These are phyloP conservation scores for Myotis vivesi DNA, from an alignment of 2,797 vertebrate species.

Conservation along the genomic window DNA sequence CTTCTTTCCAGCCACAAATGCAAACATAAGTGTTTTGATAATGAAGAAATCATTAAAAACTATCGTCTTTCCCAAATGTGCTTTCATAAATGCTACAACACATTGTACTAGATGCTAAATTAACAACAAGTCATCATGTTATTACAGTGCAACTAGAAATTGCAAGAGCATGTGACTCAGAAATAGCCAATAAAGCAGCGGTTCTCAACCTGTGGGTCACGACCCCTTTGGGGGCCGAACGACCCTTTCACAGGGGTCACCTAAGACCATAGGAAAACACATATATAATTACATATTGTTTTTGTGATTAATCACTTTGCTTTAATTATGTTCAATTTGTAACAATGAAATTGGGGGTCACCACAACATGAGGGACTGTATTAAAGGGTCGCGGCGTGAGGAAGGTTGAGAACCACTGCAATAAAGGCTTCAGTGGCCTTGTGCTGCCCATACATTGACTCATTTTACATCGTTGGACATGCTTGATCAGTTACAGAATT, in stretches of 20 bases:
- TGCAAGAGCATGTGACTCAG: constrained; percentile 61
- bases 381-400: too few species aligned
- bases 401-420: too few species aligned
- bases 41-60: constrained; percentile 56
- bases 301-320: too few species aligned
- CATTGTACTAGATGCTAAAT: neutral
- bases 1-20: constrained; percentile 13
- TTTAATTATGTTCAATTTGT: too few species aligned
- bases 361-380: too few species aligned
- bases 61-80: constrained; percentile 6
- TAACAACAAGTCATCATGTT: neutral
- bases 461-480: neutral
- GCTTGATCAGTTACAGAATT: neutral
- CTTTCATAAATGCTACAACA: constrained; percentile 22
- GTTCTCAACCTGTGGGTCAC: too few species aligned
- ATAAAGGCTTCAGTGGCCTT: neutral
- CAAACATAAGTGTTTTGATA: constrained; percentile 14
- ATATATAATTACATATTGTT: too few species aligned
- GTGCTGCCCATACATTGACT: neutral
- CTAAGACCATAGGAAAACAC: too few species aligned
- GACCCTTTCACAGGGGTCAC: too few species aligned
- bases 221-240: too few species aligned
- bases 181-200: constrained; percentile 33
- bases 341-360: too few species aligned
- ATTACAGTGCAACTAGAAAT: constrained; percentile 29